Conservation (phyloP, 2,113 vertebrate species). For the Apodemus sylvaticus region DNA sequence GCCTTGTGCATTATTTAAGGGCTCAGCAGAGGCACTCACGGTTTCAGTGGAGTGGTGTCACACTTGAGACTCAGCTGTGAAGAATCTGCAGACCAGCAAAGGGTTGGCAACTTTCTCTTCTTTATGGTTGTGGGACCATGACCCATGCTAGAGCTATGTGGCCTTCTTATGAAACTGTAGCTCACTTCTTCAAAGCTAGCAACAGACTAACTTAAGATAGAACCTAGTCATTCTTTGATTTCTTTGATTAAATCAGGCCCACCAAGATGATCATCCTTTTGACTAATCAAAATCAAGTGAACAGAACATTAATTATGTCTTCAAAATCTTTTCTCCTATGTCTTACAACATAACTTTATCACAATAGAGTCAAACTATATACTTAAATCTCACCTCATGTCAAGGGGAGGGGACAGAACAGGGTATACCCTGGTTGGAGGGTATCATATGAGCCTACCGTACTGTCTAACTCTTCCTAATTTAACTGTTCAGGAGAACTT, state of each 20-base stretch:
- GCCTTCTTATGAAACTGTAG: background rate
- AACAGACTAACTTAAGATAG: background rate
- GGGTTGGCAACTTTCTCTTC: background rate
- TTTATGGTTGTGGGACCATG: background rate
- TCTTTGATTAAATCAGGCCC: background rate
- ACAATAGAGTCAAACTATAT: background rate
- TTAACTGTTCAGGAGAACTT: background rate
- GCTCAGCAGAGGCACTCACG: no score
- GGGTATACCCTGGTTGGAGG: no score
- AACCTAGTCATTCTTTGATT: background rate
- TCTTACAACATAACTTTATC: background rate
- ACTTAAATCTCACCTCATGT: no score
- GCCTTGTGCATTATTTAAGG: no score
- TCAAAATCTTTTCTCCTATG: background rate
- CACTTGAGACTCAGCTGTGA: background rate
- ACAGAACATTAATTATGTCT: background rate
- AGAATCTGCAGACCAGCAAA: background rate
- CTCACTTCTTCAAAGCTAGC: background rate
- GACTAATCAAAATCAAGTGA: background rate
- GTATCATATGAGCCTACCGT: background rate
- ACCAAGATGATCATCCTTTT: background rate
- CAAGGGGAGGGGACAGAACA: no score
- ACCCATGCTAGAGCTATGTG: background rate
- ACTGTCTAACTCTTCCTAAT: background rate
- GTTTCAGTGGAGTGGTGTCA: background rate